phyloP scores from a whole-genome alignment of 2,113 vertebrate genomes.

The Cichladusa arquata region DNA sequence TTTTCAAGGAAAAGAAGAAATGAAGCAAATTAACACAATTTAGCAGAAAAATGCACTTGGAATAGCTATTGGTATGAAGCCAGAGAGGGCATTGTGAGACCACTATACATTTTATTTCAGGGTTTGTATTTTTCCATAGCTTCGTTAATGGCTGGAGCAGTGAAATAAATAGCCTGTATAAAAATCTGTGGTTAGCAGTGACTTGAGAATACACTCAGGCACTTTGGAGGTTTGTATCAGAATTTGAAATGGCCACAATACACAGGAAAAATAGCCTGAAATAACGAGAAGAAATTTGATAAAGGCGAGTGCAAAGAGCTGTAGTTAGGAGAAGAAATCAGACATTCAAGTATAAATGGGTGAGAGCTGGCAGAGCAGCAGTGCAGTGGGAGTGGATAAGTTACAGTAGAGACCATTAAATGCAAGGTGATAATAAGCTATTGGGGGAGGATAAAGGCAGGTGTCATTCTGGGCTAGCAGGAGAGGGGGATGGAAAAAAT shows the following conservation, averaged over 20 bases:
- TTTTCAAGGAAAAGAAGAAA: not conserved
- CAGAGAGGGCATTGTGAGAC: not conserved
- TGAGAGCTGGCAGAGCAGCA: slow-evolving; percentile 19
- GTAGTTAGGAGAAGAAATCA: slow-evolving; percentile 10
- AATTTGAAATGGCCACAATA: not conserved
- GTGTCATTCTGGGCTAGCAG: not conserved
- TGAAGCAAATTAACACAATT: not conserved
- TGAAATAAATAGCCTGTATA: not conserved
- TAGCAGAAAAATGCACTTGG: not conserved
- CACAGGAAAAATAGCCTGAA: not conserved
- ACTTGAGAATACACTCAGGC: not conserved
- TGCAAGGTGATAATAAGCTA: slow-evolving; percentile 2
- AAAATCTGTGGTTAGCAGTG: not conserved
- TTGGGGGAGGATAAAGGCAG: not conserved
- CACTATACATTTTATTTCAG: not conserved
- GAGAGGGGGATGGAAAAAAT: not conserved
- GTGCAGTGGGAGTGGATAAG: not conserved
- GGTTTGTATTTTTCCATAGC: not conserved
- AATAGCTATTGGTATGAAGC: not conserved
- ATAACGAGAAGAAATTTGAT: not conserved
- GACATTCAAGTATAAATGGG: not conserved
- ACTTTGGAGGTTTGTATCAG: not conserved
- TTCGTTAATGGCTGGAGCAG: not conserved
- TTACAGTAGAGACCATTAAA: slow-evolving; percentile 18
- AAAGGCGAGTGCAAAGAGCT: not conserved